Evolutionary conservation across 1,140 invertebrate species (phyloP).

Genomic region (Dinothrombium tinctorium): DNA sequence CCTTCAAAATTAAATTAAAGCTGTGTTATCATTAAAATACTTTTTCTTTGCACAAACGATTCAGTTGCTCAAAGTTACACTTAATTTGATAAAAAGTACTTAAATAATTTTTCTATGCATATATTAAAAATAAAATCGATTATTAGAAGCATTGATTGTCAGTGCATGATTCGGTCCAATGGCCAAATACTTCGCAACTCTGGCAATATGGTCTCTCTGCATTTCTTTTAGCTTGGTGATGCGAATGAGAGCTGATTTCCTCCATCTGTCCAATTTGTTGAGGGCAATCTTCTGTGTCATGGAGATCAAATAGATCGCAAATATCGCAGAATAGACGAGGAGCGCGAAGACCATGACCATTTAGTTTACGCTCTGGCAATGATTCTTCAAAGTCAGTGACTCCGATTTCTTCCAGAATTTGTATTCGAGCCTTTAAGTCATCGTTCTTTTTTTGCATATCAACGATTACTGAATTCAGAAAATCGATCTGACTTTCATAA

Average conservation of each 20-base stretch:
- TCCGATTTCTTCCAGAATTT: constrained; percentile 41
- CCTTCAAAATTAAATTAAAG: no score
- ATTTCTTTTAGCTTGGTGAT: constrained; percentile 26
- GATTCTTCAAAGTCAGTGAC: constrained; percentile 25
- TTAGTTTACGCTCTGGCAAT: background rate
- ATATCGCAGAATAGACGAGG: constrained; percentile 86
- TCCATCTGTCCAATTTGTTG: constrained; percentile 32
- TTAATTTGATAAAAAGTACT: no score
- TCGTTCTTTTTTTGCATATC: constrained; percentile 83
- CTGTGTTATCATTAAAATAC: no score
- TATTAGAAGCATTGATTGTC: constrained; percentile 48
- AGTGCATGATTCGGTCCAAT: constrained; percentile 47
- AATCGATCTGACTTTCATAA: constrained; percentile 51
- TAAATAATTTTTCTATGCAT: no score
- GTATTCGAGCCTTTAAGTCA: constrained; percentile 44
- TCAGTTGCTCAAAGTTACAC: background rate
- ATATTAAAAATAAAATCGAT: no score
- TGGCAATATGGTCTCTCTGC: constrained; percentile 60
- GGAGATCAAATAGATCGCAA: constrained; percentile 81
- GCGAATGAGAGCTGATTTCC: constrained; percentile 22
- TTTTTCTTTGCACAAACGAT: background rate
- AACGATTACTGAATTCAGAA: constrained; percentile 84
- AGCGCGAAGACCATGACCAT: constrained; percentile 19
- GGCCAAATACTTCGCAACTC: constrained; percentile 70
- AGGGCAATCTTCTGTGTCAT: constrained; percentile 92